Evolutionary conservation across 2,113 vertebrate genomes (phyloP), one percentile per base, ranked within the genome.

Genomic region (Perca fluviatilis): DNA sequence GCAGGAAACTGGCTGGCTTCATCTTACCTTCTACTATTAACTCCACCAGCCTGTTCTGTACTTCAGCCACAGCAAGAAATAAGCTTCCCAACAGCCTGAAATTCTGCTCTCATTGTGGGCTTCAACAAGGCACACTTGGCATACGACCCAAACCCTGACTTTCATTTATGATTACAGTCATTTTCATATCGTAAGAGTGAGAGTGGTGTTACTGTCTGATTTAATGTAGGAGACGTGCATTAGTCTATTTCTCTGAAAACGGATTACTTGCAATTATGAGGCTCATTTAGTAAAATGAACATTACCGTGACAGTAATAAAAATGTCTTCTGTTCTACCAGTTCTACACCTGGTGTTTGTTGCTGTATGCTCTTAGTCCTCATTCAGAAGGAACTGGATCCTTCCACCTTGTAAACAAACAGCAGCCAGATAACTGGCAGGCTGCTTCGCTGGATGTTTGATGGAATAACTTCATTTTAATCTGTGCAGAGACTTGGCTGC

Each of bases 401-500:
- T 53, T 84, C 66, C 50, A 19, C 27, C 67, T 68, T 81, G 77
- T 83, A 84, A 86, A 91, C 67, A 86, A 88, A 79, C 86, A 71
- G 40, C 82, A 80, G 73, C 56, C 74, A 70, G 49, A 74, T 73
- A 86, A 79, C 66, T 90, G 79, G 75, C 82, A 66, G 21, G 43
- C 60, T 60, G 58, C 66, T 74, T 77, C 12, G 21, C 71, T 60
- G 65, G 54, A 82, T 49, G 49, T 75, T 82, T 88, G 81, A 87
- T 79, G 77, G 77, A 91, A 74, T 85, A 84, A 82, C 57, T 61
- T 79, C 40, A 74, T 90, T 91, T 92, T 83, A 88, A 87, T 86
- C 60, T 79, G 82, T 18, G 33, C 46, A 53, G 66, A 86, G 64
- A 78, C 62, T 84, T 94, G 93, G 93, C 94, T 88, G 86, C 40